Evolutionary conservation across 2,113 vertebrate species (phyloP), one percentile per base, ranked within the genome.

Genomic region (Petrocephalus zakoni): DNA sequence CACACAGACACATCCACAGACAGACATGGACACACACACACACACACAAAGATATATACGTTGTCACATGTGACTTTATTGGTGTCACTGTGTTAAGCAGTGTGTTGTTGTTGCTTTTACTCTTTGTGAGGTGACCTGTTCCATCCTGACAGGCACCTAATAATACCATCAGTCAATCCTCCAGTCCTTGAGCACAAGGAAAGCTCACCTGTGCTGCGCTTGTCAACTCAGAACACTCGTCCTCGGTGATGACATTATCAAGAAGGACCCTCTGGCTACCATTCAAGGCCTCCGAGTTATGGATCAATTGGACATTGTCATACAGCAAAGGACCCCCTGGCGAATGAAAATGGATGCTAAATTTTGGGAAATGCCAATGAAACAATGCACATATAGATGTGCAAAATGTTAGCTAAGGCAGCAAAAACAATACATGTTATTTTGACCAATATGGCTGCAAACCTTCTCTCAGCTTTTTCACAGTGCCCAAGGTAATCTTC

Each of bases 221-320:
- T 90, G 95, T 96, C 25, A 99, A 96, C 88, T 97, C 97, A 55
- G 87, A 89, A 89, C 98, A 99, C 92, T 99, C 96, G 0, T 97
- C 95, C 90, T 97, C 95, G 0, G 97, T 96, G 90, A 99, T 95
- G 61, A 99, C 97, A 0, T 96, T 94, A 64, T 99, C 98, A 90
- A 99, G 93, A 46, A 99, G 95, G 15, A 99, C 98, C 1, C 98
- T 91, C 93, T 99, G 98, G 0, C 96, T 97, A 53, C 98, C 98
- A 0, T 99, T 99, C 92, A 99, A 94, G 91, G 96, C 96, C 47
- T 93, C 88, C 0, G 98, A 99, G 94, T 97, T 97, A 89, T 96
- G 96, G 90, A 98, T 96, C 34, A 99, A 95, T 25, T 94, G 95
- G 90, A 99, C 94, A 0, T 93, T 93, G 0, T 95, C 95, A 21